Base-by-base conservation (phyloP, 2,888 invertebrate genomes). In the Ectemnius cavifrons region DNA sequence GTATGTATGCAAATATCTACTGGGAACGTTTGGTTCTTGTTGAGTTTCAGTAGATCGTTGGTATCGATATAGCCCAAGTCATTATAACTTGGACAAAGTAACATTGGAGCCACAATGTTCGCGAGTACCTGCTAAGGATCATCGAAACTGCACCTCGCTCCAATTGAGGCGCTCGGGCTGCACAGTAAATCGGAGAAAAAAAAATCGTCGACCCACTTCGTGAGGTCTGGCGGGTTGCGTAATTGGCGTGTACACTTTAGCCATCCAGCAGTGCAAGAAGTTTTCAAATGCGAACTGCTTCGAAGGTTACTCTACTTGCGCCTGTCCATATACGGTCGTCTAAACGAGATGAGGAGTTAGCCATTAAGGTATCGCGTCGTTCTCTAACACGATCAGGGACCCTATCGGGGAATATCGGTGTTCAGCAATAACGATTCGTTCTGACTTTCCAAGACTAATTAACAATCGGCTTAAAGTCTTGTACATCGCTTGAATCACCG, bases 121-220 rank as follows among this genome's bases (percentile, higher is more conserved):
- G 1, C 37, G 37, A 37, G 37, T 37, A 37, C 37, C 37, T 37
- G 37, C 37, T 37, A 37, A 37, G 37, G 11, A 37, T 37, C 37
- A 37, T 37, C 37, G 37, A 37, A 37, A 37, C 37, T 57, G 23
- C 45, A 45, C 16, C 52, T 56, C 37, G 2, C 57, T 62, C 13
- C 28, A 37, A 28, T 37, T 63, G 49, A 20, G 8, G 49, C 28
- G 4, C 63, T 3, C 61, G 28, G 28, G 28, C 28, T 37, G 28
- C 28, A 37, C 8, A 13, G 49, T 47, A 64, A 59, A 47, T 28
- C 2, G 49, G 56, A 63, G 52, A 52, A 52, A 52, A 52, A 49
- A 81, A 85, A 79, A 80, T 79, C 67, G 72, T 82, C 74, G 82
- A 82, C 82, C 82, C 69, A 82, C 67, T 81, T 82, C 47, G 67